Conservation (phyloP, 2,888 invertebrate genomes). For the Antitype chi region DNA sequence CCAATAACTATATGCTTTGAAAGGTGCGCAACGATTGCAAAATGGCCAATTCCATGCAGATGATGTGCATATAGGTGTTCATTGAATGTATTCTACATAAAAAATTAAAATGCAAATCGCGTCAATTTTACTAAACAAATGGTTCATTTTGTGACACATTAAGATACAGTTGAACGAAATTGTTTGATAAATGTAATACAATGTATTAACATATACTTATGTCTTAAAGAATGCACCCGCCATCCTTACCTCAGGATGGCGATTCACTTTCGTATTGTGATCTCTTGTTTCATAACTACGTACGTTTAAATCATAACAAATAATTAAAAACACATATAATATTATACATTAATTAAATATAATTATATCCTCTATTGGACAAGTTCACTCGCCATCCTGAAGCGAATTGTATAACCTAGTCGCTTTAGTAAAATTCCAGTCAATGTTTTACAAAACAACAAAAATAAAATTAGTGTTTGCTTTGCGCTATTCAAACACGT, state of each 20-base stretch:
- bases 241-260: constrained; percentile 52
- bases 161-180: constrained; percentile 38
- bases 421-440: constrained; percentile 52
- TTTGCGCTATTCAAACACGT: constrained; percentile 47
- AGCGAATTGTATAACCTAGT: constrained; percentile 35
- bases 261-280: constrained; percentile 24
- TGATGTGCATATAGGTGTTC: neutral
- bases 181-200: constrained; percentile 40
- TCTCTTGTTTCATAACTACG: constrained; percentile 28
- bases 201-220: constrained; percentile 55
- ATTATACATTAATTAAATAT: constrained; percentile 26
- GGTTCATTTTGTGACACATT: constrained; percentile 46
- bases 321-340: constrained; percentile 30
- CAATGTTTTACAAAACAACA: constrained; percentile 50
- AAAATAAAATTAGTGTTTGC: constrained; percentile 46
- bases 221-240: constrained; percentile 53
- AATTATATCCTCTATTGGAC: constrained; percentile 38
- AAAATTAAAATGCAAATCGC: constrained; percentile 55
- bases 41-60: constrained; percentile 9
- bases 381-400: constrained; percentile 53
- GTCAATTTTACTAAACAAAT: constrained; percentile 55
- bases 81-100: constrained; percentile 14
- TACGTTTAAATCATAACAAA: constrained; percentile 42
- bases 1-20: neutral
- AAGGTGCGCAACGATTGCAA: neutral